phyloP scores from a whole-genome alignment of 2,888 invertebrate species.

The Dicranocentrus wangi region DNA sequence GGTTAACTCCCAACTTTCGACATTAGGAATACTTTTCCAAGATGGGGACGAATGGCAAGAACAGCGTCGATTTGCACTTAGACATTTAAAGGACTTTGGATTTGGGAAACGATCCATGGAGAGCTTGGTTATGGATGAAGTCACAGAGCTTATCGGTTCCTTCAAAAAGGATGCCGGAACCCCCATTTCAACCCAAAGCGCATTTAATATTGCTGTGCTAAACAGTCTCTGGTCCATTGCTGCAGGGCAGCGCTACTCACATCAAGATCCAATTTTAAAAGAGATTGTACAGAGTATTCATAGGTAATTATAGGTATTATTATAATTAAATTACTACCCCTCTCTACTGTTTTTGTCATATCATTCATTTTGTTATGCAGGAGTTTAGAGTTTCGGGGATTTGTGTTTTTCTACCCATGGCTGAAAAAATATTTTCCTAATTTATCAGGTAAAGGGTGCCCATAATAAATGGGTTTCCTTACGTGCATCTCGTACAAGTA shows the following conservation, averaged over 20 bases:
- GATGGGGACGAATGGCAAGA: conserved; percentile 69
- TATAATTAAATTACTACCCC: neutral
- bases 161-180: conserved; percentile 61
- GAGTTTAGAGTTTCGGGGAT: conserved; percentile 35
- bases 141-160: conserved; percentile 53
- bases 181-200: conserved; percentile 65
- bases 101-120: conserved; percentile 70
- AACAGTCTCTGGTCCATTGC: conserved; percentile 69
- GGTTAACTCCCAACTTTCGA: neutral
- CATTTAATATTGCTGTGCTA: conserved; percentile 69
- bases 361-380: neutral
- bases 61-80: conserved; percentile 68
- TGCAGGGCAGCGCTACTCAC: conserved; percentile 64
- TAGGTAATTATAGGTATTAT: conserved; percentile 18
- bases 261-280: conserved; percentile 66
- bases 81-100: conserved; percentile 66
- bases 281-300: conserved; percentile 59
- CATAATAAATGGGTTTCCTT: too few relatives aligned
- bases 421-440: conserved; percentile 59
- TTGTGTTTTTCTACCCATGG: conserved; percentile 65
- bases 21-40: conserved; percentile 66
- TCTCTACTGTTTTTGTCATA: neutral
- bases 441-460: conserved; percentile 53
- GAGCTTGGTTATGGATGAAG: conserved; percentile 67
- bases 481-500: too few relatives aligned